phyloP scores from a whole-genome alignment of 1,140 invertebrate species.

The Antheraea mylitta region DNA sequence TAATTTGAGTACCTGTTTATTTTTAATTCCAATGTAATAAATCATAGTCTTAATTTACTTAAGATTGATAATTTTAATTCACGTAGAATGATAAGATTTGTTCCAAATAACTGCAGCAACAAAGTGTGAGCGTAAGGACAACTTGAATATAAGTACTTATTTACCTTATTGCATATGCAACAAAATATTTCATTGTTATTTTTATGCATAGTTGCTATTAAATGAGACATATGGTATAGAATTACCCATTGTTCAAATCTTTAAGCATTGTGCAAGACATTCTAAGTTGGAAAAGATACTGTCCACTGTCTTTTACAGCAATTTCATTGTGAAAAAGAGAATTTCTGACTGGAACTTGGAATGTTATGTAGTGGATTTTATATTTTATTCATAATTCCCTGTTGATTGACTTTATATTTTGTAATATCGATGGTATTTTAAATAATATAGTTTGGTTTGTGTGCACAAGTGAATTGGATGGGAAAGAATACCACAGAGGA shows the following conservation, averaged over 20 bases:
- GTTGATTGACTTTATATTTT: no score
- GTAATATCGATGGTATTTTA: no score
- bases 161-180: background rate
- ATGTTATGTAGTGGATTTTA: no score
- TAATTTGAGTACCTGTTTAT: background rate
- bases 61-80: background rate
- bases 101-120: background rate
- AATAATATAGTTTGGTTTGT: no score
- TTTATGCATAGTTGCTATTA: no score
- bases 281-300: background rate
- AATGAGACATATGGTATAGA: no score
- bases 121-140: background rate
- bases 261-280: no score
- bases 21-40: background rate
- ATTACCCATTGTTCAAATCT: no score
- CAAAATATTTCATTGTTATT: background rate
- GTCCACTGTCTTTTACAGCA: background rate
- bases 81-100: background rate
- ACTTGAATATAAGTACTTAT: background rate
- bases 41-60: background rate
- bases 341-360: background rate
- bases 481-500: no score
- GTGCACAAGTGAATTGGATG: no score
- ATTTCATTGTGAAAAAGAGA: background rate
- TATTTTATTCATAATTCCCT: no score